Evolutionary conservation across 2,113 vertebrate genomes (phyloP).

Genomic region (Ondatra zibethicus): DNA sequence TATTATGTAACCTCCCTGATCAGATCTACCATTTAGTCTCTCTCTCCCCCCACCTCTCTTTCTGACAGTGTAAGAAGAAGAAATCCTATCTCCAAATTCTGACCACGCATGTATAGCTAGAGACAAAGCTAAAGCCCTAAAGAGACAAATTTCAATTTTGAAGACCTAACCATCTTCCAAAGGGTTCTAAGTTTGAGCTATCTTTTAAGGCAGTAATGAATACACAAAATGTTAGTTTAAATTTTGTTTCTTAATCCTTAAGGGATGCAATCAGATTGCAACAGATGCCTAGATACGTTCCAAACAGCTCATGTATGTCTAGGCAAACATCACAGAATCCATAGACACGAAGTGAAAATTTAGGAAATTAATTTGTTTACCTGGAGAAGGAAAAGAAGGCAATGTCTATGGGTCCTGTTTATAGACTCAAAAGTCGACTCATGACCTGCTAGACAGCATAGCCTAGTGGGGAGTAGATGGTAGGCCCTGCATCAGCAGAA

Average conservation of each 20-base stretch:
- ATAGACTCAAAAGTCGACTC: neutral
- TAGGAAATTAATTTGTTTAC: neutral
- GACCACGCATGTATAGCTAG: neutral
- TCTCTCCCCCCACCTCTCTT: neutral
- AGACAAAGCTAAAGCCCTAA: neutral
- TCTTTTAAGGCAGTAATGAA: neutral
- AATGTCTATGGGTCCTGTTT: neutral
- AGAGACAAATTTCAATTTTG: conserved; percentile 42
- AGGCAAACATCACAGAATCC: neutral
- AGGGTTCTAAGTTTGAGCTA: conserved; percentile 25
- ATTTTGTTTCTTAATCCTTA: neutral
- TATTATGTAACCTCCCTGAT: conserved; percentile 52
- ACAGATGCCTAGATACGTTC: neutral
- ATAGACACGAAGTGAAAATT: neutral
- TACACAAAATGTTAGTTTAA: conserved; percentile 38
- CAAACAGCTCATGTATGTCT: neutral
- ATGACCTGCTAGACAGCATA: neutral
- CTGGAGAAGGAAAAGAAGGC: neutral
- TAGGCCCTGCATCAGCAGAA: neutral
- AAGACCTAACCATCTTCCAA: conserved; percentile 8
- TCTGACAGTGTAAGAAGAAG: conserved; percentile 33
- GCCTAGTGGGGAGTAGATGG: neutral
- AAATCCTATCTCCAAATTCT: conserved; percentile 51
- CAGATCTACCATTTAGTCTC: conserved; percentile 29
- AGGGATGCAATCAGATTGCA: neutral